Evolutionary conservation across 2,888 invertebrate genomes (phyloP).

Genomic region (Thera britannica): DNA sequence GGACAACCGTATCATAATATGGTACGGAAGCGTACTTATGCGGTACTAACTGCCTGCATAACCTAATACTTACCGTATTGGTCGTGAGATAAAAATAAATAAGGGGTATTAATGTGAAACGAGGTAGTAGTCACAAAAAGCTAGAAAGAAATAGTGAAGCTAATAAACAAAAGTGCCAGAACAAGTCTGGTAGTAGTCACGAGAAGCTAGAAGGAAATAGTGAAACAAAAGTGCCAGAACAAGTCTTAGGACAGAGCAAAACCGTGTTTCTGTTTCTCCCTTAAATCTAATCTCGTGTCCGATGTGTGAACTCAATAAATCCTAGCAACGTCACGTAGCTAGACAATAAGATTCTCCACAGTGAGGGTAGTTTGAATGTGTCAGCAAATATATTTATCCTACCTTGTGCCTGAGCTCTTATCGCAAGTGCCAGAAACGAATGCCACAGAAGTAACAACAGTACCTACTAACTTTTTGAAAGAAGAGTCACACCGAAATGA

Average conservation of each 20-base stretch:
- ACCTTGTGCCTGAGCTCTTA: slow-evolving; percentile 6
- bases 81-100: no score
- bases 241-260: background rate
- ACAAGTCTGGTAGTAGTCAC: background rate
- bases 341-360: slow-evolving; percentile 14
- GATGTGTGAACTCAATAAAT: slow-evolving; percentile 13
- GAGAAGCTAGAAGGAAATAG: background rate
- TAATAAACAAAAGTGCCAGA: background rate
- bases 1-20: no score
- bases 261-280: background rate
- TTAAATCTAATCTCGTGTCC: slow-evolving; percentile 1
- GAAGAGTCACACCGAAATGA: background rate
- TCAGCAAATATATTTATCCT: slow-evolving; percentile 3
- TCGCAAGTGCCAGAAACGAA: slow-evolving; percentile 6
- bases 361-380: background rate
- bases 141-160: background rate
- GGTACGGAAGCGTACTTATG: no score
- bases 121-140: no score
- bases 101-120: no score
- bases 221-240: background rate
- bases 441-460: background rate
- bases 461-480: background rate
- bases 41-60: no score
- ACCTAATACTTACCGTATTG: no score
- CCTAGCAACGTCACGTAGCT: slow-evolving; percentile 1